phyloP scores from a whole-genome alignment of 2,113 vertebrate genomes.

The Eurypyga helias region DNA sequence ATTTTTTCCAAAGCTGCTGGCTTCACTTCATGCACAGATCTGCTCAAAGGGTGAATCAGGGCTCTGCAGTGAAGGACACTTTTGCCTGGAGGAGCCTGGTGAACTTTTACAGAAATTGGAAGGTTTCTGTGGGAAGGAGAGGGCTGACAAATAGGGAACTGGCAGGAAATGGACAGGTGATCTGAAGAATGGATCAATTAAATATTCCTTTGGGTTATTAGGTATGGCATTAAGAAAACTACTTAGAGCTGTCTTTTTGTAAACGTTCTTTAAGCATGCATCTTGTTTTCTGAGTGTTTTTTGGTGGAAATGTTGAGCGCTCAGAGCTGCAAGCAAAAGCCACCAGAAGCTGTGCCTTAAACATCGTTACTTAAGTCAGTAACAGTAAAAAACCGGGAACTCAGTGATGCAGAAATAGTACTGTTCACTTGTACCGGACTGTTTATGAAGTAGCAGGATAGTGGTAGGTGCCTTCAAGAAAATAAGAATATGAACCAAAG shows the following conservation, averaged over 20 bases:
- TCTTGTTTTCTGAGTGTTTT: not conserved
- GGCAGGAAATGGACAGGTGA: not conserved
- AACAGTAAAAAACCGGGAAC: not conserved
- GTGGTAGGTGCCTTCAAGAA: not conserved
- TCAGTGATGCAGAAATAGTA: not conserved
- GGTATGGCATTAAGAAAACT: not conserved
- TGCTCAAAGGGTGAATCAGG: not conserved
- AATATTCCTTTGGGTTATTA: not conserved
- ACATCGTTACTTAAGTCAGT: not conserved
- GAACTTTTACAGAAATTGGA: not conserved
- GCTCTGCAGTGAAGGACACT: not conserved
- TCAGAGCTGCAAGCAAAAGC: not conserved
- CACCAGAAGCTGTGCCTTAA: not conserved
- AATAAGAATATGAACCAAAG: not conserved
- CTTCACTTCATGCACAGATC: not conserved
- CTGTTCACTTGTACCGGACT: not conserved
- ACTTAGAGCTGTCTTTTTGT: not conserved
- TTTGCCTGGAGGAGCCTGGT: not conserved
- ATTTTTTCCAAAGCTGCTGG: slow-evolving; percentile 6
- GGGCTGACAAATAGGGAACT: not conserved
- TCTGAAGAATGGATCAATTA: not conserved
- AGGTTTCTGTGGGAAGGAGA: not conserved
- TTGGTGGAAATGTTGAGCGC: not conserved
- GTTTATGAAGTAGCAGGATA: not conserved
- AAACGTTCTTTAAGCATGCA: not conserved